Base-by-base conservation (phyloP, 2,797 vertebrate species). In the Esox masquinongy region DNA sequence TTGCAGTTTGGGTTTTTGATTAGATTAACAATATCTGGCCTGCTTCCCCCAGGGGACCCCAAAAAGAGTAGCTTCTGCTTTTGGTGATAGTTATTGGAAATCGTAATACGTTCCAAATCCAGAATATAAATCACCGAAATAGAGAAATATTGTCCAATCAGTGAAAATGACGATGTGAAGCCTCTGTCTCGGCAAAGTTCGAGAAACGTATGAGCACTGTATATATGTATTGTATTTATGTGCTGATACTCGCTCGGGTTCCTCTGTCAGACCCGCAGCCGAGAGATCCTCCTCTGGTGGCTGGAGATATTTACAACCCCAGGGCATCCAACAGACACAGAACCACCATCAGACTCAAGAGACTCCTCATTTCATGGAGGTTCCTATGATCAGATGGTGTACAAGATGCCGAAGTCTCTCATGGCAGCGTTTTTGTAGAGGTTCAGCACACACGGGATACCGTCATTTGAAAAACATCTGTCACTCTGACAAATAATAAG, bases 391-490 rank as follows among this genome's bases (percentile, higher is more conserved):
- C 86, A 91, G 89, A 91, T 87, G 88, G 80, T 76, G 76, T 74
- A 66, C 76, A 85, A 80, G 83, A 84, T 88, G 84, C 87, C 78
- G 79, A 85, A 73, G 90, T 89, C 87, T 90, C 90, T 88, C 84
- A 78, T 83, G 76, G 87, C 77, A 29, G 75, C 83, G 88, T 88
- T 89, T 83, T 81, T 88, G 84, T 89, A 82, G 90, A 91, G 90
- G 91, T 91, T 92, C 90, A 94, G 82, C 88, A 86, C 91, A 90
- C 91, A 83, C 79, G 92, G 92, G 93, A 92, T 89, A 83, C 82
- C 85, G 61, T 90, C 87, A 88, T 94, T 93, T 93, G 92, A 94
- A 92, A 93, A 95, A 94, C 94, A 95, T 95, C 93, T 95, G 94
- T 94, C 93, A 94, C 91, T 93, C 93, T 89, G 89, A 92, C 90